Conservation (phyloP, 2,797 vertebrate genomes). For the Phalloptychus januarius region DNA sequence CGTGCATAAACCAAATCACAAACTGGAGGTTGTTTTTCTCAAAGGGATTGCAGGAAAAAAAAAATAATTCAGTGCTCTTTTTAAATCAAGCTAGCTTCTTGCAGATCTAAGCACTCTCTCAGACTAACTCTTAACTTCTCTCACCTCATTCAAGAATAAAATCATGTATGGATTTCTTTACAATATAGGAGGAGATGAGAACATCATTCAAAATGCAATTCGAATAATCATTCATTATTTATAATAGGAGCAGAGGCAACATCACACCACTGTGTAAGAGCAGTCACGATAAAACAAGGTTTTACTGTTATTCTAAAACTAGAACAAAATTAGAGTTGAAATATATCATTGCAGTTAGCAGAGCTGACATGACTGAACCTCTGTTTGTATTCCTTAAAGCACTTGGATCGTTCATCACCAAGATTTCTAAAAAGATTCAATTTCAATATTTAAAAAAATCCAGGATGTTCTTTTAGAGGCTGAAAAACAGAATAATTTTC, state of each 20-base stretch:
- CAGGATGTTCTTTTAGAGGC: not conserved
- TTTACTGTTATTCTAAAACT: not conserved
- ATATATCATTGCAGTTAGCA: not conserved
- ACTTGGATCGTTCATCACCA: not conserved
- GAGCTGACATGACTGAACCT: not conserved
- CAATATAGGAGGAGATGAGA: not conserved
- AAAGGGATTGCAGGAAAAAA: not conserved
- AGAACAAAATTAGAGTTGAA: not conserved
- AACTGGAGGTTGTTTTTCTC: not conserved
- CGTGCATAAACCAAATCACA: not conserved
- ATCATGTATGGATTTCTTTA: not conserved
- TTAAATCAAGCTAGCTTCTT: not conserved
- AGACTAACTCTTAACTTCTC: not conserved
- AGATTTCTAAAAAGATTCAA: not conserved
- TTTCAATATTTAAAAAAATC: not conserved
- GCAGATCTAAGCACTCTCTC: not conserved
- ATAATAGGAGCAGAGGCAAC: not conserved
- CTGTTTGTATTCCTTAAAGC: not conserved
- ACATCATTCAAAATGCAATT: constrained; percentile 4
- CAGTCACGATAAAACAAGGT: not conserved
- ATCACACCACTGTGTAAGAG: not conserved
- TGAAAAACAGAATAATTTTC: not conserved
- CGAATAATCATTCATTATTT: not conserved
- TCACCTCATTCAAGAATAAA: not conserved
- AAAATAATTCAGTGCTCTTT: not conserved